phyloP scores from a whole-genome alignment of 2,888 invertebrate genomes.

The Sisyra nigra region DNA sequence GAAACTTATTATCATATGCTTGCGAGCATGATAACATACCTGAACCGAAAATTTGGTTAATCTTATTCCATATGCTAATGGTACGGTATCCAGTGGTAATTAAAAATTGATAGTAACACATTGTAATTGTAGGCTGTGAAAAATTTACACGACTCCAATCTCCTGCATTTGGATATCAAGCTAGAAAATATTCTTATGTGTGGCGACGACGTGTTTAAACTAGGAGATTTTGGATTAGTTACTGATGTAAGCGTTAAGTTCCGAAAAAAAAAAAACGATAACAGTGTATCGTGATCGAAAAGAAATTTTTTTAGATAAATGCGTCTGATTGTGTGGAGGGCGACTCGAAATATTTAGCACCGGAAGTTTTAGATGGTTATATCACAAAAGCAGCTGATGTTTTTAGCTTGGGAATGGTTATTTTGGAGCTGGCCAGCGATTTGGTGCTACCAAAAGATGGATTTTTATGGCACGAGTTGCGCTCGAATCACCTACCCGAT shows the following conservation, averaged over 20 bases:
- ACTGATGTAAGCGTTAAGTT: slow-evolving; percentile 46
- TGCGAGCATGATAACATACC: slow-evolving; percentile 36
- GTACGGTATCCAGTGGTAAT: slow-evolving; percentile 17
- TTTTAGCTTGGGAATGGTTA: slow-evolving; percentile 55
- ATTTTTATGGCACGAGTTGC: slow-evolving; percentile 47
- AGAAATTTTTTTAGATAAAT: background rate
- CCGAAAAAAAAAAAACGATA: too few species aligned
- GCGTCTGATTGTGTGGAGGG: slow-evolving; percentile 36
- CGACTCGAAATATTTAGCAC: slow-evolving; percentile 59
- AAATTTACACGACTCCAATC: slow-evolving; percentile 46
- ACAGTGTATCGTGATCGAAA: too few species aligned
- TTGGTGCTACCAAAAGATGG: slow-evolving; percentile 52
- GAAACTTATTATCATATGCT: slow-evolving; percentile 40
- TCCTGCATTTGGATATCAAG: slow-evolving; percentile 63
- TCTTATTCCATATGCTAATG: slow-evolving; percentile 41
- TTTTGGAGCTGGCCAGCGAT: slow-evolving; percentile 53
- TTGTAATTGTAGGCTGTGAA: slow-evolving; percentile 50
- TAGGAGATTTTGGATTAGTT: slow-evolving; percentile 61
- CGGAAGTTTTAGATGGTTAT: slow-evolving; percentile 46
- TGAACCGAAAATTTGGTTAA: slow-evolving; percentile 47
- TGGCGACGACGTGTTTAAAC: slow-evolving; percentile 45
- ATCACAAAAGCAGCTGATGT: slow-evolving; percentile 58
- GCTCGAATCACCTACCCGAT: slow-evolving; percentile 36
- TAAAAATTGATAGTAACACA: too few species aligned
- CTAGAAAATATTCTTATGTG: slow-evolving; percentile 60